Base-by-base conservation (phyloP, 2,888 invertebrate genomes). In the Opisthograptis luteolata region DNA sequence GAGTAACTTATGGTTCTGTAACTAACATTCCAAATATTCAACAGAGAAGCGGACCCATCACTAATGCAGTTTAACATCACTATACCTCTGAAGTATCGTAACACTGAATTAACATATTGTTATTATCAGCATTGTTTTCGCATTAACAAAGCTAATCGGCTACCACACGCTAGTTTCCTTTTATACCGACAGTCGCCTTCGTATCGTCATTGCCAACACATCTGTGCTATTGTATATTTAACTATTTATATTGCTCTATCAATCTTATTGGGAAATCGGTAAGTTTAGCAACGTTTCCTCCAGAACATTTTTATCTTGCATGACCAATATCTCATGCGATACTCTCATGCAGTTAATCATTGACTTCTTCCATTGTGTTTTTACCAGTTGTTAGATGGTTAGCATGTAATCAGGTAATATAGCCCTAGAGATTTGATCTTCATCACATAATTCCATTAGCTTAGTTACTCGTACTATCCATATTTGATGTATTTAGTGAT, bases 31-130 rank as follows among this genome's bases (percentile, higher is more conserved):
- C 15, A 9, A 36, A 10, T 40, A 45, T 46, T 40, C 34, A 45
- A 54, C 60, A 55, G 45, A 47, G 43, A 52, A 60, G 48, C 58
- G 47, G 57, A 61, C 56, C 58, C 58, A 56, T 58, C 50, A 30
- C 56, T 64, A 48, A 45, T 27, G 47, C 30, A 30, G 55, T 34
- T 54, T 31, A 53, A 54, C 55, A 56, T 51, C 51, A 69, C 62
- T 67, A 68, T 66, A 62, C 61, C 64, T 43, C 57, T 67, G 62
- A 70, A 65, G 60, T 68, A 73, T 60, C 76, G 60, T 68, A 73
- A 60, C 76, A 76, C 75, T 76, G 70, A 73, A 74, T 81, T 78
- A 75, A 72, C 67, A 73, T 70, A 69, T 70, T 73, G 68, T 71
- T 68, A 72, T 73, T 73, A 73, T 73, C 72, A 63, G 48, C 68